Evolutionary conservation across 1,140 invertebrate species (phyloP), one percentile per base, ranked within the genome.

Genomic region (Paracyclopina nana): DNA sequence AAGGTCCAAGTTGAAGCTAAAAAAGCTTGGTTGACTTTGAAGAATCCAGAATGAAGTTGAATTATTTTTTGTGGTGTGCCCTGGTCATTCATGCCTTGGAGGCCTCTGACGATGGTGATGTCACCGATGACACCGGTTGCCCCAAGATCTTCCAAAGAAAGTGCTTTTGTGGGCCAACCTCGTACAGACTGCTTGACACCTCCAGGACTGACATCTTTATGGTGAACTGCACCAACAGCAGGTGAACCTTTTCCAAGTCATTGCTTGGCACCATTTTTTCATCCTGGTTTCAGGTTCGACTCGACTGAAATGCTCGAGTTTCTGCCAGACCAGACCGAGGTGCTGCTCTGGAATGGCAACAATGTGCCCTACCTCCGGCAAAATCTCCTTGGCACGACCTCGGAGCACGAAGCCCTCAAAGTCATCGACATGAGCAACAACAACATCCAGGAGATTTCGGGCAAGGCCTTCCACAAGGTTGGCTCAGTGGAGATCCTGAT

Each of bases 401-500:
- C 64, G 34, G 65, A 75, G 29, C 72, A 68, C 27, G 64, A 74
- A 4, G 55, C 63, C 6, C 60, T 84, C 16, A 68, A 68, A 53
- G 69, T 76, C 1, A 75, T n/a, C n/a, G n/a, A n/a, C n/a, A n/a
- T n/a, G n/a, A n/a, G n/a, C n/a, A n/a, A n/a, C n/a, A n/a, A n/a
- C n/a, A n/a, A n/a, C n/a, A n/a, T n/a, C n/a, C 60, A 68, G 41
- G 72, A 76, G 52, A 82, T 84, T 48, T 71, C 72, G 56, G 80
- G 80, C 1, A 80, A 81, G 62, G 67, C 77, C 3, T 83, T 79
- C 61, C 80, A 82, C 57, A 76, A 76, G 58, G 79, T 83, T 1
- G 67, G 68, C 31, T 71, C 70, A 44, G 79, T 83, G 0, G 68
- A 77, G 59, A 66, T 74, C n/a, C 62, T 84, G 1, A 74, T 80